Evolutionary conservation across 2,888 invertebrate genomes (phyloP), one percentile per base, ranked within the genome.

Genomic region (Eremobia ochroleuca): DNA sequence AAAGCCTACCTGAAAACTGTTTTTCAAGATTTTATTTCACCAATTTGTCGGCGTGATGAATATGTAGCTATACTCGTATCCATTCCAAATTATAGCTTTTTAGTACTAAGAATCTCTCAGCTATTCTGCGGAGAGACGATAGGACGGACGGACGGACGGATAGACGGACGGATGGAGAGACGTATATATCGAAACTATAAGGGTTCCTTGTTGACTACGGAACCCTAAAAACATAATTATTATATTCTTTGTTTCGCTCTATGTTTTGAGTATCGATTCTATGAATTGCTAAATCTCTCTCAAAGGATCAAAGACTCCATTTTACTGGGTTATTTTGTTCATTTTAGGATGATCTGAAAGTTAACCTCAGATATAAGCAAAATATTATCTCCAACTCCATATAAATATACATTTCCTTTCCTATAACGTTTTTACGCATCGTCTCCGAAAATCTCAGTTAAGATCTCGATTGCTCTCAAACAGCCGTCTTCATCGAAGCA

Each of bases 391-490:
- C 37, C 9, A 46, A 76, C 46, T 34, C 46, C 34, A 49, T 34
- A 72, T 65, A 64, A 72, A 77, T 37, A 55, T 46, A 31, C 67
- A 25, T 78, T 73, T 78, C 59, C 52, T 40, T 61, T 58, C 62
- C 13, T 65, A 49, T 61, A 55, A 40, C 43, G 31, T 68, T 72
- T 68, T 75, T 31, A 79, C 67, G 76, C 64, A 64, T 75, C 79
- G 72, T 76, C 49, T 71, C 43, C 34, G 40, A 66, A 71, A 72
- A 81, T 84, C 66, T 49, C 55, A 59, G 73, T 71, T 40, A 67
- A 73, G 43, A 67, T 73, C 58, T 40, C 46, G 46, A 82, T 64
- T 64, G 64, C 52, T 65, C 66, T 46, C 65, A 67, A 77, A 85
- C 73, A 76, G 61, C 58, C 58, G 25, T 73, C 55, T 70, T 59